Base-by-base conservation (phyloP, 2,797 vertebrate species). In the Chromis chromis region DNA sequence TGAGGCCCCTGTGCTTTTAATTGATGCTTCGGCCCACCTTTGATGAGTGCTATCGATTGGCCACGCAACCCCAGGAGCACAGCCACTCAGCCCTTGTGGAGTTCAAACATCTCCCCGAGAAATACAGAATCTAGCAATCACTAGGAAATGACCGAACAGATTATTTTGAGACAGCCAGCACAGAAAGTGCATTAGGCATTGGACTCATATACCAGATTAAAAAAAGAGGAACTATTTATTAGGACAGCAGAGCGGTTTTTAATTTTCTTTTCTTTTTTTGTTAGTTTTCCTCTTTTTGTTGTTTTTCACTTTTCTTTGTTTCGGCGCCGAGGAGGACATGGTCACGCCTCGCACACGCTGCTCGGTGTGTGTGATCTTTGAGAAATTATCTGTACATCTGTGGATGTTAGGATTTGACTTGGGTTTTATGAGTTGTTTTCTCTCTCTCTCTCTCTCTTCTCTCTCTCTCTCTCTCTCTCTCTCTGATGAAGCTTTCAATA, bases 401-500 rank as follows among this genome's bases (percentile, higher is more conserved):
- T 97, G 96, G 96, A 97, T 96, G 96, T 96, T 96, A 96, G 93
- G 94, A 96, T 96, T 95, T 95, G 95, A 96, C 93, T 96, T 97
- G 93, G 96, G 94, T 97, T 97, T 93, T 87, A 91, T 93, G 89
- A 93, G 85, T 91, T 91, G 83, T 84, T 91, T 85, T 92, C 16
- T 42, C 16, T 42, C 16, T 39, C 40, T 42, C 40, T 42, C 40
- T 44, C 16, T 44, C 42, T 44, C 42, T 44, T 44, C 42, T 44
- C 42, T 44, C 42, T 44, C 40, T 44, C 16, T 44, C 42, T 44
- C 42, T 44, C 42, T 44, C 42, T 44, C 42, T 44, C 42, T 44
- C 42, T 44, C 42, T 44, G 95, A 98, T 96, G 96, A 98, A 96
- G 96, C 97, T 98, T 98, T 98, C 96, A 98, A 98, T 98, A 97